phyloP scores from a whole-genome alignment of 2,113 vertebrate species.

The human region DNA sequence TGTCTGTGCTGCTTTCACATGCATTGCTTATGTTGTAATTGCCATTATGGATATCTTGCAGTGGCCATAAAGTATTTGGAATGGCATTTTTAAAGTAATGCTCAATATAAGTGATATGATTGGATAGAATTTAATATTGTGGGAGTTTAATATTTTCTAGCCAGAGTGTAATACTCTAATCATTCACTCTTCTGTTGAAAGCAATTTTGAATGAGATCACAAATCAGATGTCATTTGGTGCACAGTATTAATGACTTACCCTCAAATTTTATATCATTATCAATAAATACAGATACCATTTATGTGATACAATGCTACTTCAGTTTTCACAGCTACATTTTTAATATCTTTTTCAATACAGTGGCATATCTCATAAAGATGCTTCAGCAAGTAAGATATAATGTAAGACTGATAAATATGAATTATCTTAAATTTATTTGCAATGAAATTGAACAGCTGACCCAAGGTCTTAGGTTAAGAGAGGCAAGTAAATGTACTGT shows the following conservation, averaged over 20 bases:
- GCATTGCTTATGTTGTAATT: background rate
- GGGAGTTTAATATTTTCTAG: background rate
- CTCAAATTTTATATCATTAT: slow-evolving; percentile 51
- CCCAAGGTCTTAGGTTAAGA: background rate
- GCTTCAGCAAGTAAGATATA: background rate
- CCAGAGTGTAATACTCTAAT: slow-evolving; percentile 14
- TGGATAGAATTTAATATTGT: slow-evolving; percentile 28
- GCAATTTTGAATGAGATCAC: slow-evolving; percentile 52
- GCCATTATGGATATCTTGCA: slow-evolving; percentile 5
- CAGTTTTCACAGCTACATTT: background rate
- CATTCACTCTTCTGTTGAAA: slow-evolving; percentile 1
- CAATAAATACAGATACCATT: background rate
- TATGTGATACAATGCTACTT: background rate
- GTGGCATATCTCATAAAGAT: background rate
- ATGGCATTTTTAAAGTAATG: slow-evolving; percentile 20
- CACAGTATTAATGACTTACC: background rate
- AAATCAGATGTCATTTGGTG: background rate
- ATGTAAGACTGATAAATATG: background rate
- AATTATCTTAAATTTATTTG: slow-evolving; percentile 42
- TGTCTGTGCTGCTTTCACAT: background rate
- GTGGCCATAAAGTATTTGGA: slow-evolving; percentile 33
- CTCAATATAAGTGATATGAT: background rate
- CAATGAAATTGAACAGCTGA: slow-evolving; percentile 53
- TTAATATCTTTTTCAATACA: background rate
- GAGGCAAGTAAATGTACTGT: background rate